A percentile compares a stretch with the other conserved stretches of the same genome.
phyloP scores from a whole-genome alignment of 1,140 invertebrate genomes.

The Cotesia glomerata region DNA sequence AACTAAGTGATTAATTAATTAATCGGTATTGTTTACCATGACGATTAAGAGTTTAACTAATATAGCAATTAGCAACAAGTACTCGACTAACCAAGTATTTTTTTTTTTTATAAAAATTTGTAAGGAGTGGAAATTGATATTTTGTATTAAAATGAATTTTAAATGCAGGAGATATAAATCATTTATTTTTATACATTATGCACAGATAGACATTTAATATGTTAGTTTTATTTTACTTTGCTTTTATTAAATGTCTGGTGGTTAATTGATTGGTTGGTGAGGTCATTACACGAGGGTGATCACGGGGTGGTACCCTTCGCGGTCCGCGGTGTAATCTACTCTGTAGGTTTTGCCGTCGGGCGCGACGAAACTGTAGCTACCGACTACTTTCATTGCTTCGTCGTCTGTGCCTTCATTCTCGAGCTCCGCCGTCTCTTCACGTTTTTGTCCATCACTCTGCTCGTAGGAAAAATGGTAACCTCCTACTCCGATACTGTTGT shows the following conservation, averaged over 20 bases:
- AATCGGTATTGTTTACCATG: no score
- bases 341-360: conserved; percentile 59
- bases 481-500: conserved; percentile 59
- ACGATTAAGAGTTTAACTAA: no score
- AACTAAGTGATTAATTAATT: no score
- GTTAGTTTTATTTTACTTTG: background rate
- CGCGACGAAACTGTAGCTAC: conserved; percentile 55
- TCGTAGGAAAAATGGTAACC: conserved; percentile 61
- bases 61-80: no score
- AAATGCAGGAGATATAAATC: no score
- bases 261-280: background rate
- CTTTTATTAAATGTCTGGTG: conserved; percentile 2
- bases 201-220: background rate
- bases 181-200: no score
- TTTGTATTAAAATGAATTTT: no score
- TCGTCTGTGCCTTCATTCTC: conserved; percentile 58
- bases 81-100: no score
- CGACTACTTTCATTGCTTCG: conserved; percentile 53
- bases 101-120: no score
- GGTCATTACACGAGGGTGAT: conserved; percentile 45
- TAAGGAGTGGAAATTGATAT: no score
- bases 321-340: conserved; percentile 58
- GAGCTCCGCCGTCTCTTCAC: conserved; percentile 58
- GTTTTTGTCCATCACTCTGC: conserved; percentile 59
- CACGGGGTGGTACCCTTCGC: conserved; percentile 56